Evolutionary conservation across 1,140 invertebrate species (phyloP), one percentile per base, ranked within the genome.

Genomic region (Bombus soroeensis): DNA sequence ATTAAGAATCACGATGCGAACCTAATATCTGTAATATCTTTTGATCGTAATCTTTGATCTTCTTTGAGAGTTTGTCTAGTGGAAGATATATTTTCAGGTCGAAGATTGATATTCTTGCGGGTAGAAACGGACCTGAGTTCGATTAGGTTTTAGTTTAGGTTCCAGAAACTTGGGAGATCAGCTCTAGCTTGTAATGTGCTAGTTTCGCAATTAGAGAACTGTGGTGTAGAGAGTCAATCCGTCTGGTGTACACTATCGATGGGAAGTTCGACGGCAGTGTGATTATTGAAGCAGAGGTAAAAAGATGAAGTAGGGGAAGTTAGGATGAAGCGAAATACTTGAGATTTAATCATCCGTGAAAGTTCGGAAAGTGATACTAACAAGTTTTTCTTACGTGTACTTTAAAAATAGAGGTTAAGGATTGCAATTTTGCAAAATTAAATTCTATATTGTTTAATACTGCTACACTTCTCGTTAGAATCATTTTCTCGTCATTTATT

Each of bases 1-100:
- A 83, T 83, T 83, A 75, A 41, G 39, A 10, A 18, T 28, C n/a
- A 57, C 47, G 43, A 80, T 73, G 43, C 70, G 4, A 22, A 22
- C 41, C 39, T 64, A 39, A 59, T 37, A 53, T 22, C 47, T 8
- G 34, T 22, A 5, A n/a, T 15, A 25, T 39, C 18, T 22, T 71
- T 71, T 2, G 15, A 28, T 80, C 43, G 47, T 37, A 53, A 81
- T 62, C 25, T 74, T 47, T n/a, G 25, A 1, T 28, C 22, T n/a
- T 25, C 12, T 25, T 12, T 32, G 18, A 18, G 1, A 37, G 39
- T 74, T 41, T 37, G 37, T 6, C 9, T 8, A 5, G 2, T 28
- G 8, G 1, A 1, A 8, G 18, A 75, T 32, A 25, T 3, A 72
- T 72, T 41, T 72, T 41, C 71, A 15, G 18, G 15, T 28, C 13